Evolutionary conservation across 1,140 invertebrate species (phyloP), one percentile per base, ranked within the genome.

Genomic region (Pseudomyrmex dendroicus): DNA sequence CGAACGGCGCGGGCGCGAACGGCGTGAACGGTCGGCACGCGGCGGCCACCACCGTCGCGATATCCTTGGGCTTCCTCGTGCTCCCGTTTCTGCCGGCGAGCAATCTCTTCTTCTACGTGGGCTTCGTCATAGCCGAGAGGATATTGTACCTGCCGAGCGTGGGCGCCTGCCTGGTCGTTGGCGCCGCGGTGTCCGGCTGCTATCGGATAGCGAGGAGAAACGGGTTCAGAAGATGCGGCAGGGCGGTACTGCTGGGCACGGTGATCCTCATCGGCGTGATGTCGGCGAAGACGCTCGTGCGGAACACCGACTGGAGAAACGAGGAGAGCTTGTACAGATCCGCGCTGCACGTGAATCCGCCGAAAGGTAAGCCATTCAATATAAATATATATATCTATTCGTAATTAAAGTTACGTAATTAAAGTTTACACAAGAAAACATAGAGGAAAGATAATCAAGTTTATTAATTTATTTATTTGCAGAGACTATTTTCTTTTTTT

Each of bases 121-220:
- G 99, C 8, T 99, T 99, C 93, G 98, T 99, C 35, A 97, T 99
- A 9, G 99, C 99, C 52, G 99, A 99, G 94, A 95, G 99, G 84
- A 97, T 99, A 70, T 95, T 99, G 22, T 99, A 99, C 93, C 96
- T 99, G 90, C 98, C 99, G 46, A 99, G 98, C 93, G 97, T 99
- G 87, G 99, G 99, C 50, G 98, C 97, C 93, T 99, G 98, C 94
- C 95, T 99, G 85, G 95, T 99, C 57, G 95, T 98, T 56, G 97
- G 97, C 2, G 95, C 96, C 76, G 92, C 91, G 9, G 88, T 94
- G 48, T 95, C 96, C 73, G 95, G 95, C 67, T 93, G 95, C 86
- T 92, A 94, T 59, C 88, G 89, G 46, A 89, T 92, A 52, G 92
- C 93, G 8, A 92, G 91, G 9, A 90, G 92, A 61, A 90, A 90